A percentile compares a stretch with the other conserved stretches of the same genome.
Conservation (phyloP, 35 echinoderm and acorn worm genomes). For the Acanthaster planci region DNA sequence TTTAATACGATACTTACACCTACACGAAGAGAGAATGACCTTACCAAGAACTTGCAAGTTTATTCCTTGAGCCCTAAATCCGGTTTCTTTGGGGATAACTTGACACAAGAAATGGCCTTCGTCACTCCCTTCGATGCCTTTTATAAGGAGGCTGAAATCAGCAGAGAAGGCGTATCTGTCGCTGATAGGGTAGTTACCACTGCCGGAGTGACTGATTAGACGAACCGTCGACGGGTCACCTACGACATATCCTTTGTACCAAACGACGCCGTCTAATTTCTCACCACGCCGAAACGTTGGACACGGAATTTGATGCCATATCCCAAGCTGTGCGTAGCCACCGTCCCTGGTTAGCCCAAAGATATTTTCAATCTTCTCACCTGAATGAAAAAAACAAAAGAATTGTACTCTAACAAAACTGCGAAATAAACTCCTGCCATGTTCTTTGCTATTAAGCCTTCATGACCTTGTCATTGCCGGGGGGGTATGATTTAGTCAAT, state of each 20-base stretch:
- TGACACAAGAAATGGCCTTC: neutral
- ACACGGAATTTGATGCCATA: neutral
- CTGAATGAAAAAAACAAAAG: too few species aligned
- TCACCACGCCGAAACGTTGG: neutral
- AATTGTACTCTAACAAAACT: too few species aligned
- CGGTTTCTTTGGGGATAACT: neutral
- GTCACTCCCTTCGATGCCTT: neutral
- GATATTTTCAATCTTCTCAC: too few species aligned
- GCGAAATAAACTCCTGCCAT: too few species aligned
- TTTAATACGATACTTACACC: neutral
- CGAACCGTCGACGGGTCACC: too few species aligned
- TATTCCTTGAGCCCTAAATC: neutral
- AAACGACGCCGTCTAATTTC: neutral
- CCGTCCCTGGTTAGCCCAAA: too few species aligned
- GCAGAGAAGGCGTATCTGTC: neutral
- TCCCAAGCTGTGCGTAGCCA: neutral
- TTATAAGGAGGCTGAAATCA: neutral
- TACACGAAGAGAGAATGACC: neutral
- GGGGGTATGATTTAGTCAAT: too few species aligned
- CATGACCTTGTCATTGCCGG: too few species aligned
- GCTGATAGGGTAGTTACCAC: neutral
- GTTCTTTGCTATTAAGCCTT: too few species aligned
- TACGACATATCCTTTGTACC: neutral
- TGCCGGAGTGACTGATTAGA: too few species aligned
- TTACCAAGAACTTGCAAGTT: neutral